Evolutionary conservation across 1,140 invertebrate species (phyloP).

Genomic region (Bradysia coprophila): DNA sequence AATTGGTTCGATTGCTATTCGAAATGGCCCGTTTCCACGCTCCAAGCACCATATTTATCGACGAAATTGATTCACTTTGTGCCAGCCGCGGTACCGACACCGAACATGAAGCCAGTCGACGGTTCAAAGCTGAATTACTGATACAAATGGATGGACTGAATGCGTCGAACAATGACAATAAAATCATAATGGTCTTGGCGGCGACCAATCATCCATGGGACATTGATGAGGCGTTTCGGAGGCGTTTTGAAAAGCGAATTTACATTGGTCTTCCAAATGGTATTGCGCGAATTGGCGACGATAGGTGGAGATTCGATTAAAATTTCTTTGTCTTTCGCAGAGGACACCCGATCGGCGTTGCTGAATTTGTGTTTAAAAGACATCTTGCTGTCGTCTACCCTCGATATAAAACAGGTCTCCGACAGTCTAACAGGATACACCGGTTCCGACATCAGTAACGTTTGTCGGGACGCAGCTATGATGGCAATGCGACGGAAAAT

Average conservation of each 20-base stretch:
- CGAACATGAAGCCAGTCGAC: conserved; percentile 94
- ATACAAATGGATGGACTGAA: conserved; percentile 95
- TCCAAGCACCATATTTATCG: conserved; percentile 98
- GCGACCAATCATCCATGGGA: conserved; percentile 99
- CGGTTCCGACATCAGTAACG: conserved; percentile 94
- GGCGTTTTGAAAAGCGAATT: conserved; percentile 94
- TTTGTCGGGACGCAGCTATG: conserved; percentile 98
- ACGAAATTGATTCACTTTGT: conserved; percentile 97
- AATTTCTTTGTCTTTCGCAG: conserved; percentile 12
- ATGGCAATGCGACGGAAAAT: conserved; percentile 96
- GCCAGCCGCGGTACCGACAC: conserved; percentile 86
- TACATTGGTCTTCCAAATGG: conserved; percentile 95
- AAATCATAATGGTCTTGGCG: conserved; percentile 91
- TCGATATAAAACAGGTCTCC: conserved; percentile 66
- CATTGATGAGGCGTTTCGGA: conserved; percentile 90
- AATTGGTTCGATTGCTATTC: conserved; percentile 90
- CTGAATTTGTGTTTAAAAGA: conserved; percentile 85
- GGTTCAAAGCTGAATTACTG: conserved; percentile 96
- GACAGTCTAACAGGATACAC: conserved; percentile 82
- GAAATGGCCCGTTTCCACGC: conserved; percentile 99
- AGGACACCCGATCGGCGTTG: conserved; percentile 67
- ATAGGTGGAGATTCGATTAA: too few relatives aligned
- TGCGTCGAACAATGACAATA: conserved; percentile 36
- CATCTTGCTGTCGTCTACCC: conserved; percentile 57
- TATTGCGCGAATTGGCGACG: conserved; percentile 8